phyloP scores from a whole-genome alignment of 2,888 invertebrate species.

The Hypomecis atomaria region DNA sequence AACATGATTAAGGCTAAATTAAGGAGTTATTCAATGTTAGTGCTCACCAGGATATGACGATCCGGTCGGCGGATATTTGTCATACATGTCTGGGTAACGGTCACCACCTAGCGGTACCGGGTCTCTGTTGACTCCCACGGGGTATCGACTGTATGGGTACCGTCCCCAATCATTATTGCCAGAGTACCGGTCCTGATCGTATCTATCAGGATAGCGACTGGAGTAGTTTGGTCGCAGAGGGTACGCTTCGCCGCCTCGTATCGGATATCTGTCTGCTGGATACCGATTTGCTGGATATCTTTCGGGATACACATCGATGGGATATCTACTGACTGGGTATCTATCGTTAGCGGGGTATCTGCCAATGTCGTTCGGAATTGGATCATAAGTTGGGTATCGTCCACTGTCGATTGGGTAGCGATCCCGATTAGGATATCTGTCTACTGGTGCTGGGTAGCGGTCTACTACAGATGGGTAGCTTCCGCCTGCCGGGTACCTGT shows the following conservation, averaged over 20 bases:
- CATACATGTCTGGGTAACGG: constrained; percentile 79
- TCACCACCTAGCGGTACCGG: constrained; percentile 80
- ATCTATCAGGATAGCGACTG: constrained; percentile 79
- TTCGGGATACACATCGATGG: constrained; percentile 69
- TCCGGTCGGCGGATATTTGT: constrained; percentile 85
- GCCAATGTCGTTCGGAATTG: constrained; percentile 71
- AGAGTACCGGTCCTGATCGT: constrained; percentile 75
- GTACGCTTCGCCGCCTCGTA: constrained; percentile 62
- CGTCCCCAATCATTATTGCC: constrained; percentile 71
- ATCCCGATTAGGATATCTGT: constrained; percentile 46
- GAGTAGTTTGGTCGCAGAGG: constrained; percentile 64
- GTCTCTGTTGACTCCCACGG: constrained; percentile 79
- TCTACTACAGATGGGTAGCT: constrained; percentile 61
- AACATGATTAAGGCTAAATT: constrained; percentile 38
- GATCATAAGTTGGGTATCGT: constrained; percentile 50
- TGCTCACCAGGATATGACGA: constrained; percentile 81
- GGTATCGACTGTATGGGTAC: constrained; percentile 77
- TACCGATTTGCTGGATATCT: constrained; percentile 66
- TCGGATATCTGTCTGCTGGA: constrained; percentile 69
- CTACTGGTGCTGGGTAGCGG: constrained; percentile 67
- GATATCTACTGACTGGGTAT: constrained; percentile 73
- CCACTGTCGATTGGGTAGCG: constrained; percentile 48
- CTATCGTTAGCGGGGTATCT: constrained; percentile 68
- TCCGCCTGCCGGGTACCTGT: constrained; percentile 57
- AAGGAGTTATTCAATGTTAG: constrained; percentile 37